Evolutionary conservation across 1,140 invertebrate genomes (phyloP).

Genomic region (Kradibia gibbosae): DNA sequence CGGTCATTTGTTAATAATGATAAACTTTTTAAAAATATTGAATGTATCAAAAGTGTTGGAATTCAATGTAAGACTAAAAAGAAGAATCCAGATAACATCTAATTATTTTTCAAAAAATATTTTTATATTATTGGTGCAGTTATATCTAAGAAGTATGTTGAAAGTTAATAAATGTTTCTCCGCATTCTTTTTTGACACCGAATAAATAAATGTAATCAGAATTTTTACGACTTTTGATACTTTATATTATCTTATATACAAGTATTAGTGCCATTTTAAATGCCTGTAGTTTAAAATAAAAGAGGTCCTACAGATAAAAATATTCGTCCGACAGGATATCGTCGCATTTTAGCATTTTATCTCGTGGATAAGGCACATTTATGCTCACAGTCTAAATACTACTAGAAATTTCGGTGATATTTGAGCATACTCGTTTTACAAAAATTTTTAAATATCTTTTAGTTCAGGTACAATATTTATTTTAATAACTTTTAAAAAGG

Average conservation of each 20-base stretch:
- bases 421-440: not conserved
- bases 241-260: no score
- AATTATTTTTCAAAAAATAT: no score
- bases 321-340: not conserved
- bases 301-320: constrained; percentile 6
- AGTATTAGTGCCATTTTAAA: not conserved
- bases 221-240: not conserved
- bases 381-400: not conserved
- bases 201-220: not conserved
- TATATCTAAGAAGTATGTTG: no score
- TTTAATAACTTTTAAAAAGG: no score
- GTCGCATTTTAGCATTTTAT: constrained; percentile 41
- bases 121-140: no score
- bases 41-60: no score
- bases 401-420: not conserved
- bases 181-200: not conserved
- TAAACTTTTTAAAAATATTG: no score
- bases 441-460: not conserved
- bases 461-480: not conserved
- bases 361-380: constrained; percentile 31
- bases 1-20: no score
- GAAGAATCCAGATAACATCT: no score
- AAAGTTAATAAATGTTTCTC: no score
- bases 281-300: not conserved
- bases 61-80: no score